Evolutionary conservation across 2,888 invertebrate genomes (phyloP).

Genomic region (Oligia strigilis): DNA sequence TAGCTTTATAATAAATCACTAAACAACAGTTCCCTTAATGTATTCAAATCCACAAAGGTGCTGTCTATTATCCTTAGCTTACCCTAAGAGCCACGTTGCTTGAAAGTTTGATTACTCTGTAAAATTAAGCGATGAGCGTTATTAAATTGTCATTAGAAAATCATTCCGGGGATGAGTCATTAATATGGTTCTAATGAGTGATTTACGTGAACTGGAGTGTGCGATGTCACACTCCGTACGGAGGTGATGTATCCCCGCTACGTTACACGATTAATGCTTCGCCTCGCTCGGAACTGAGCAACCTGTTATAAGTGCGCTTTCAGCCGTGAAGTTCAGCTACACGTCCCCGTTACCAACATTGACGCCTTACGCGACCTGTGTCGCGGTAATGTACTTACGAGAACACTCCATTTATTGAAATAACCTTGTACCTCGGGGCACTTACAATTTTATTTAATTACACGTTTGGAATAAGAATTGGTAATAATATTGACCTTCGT

Average conservation of each 20-base stretch:
- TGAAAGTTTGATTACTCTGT: constrained; percentile 86
- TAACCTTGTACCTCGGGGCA: constrained; percentile 25
- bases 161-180: constrained; percentile 81
- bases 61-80: constrained; percentile 82
- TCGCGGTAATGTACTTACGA: constrained; percentile 46
- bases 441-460: constrained; percentile 8
- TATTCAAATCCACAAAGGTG: constrained; percentile 81
- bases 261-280: constrained; percentile 75
- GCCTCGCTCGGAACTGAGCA: constrained; percentile 72
- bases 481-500: constrained; percentile 16
- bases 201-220: constrained; percentile 85
- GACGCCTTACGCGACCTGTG: constrained; percentile 73
- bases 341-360: constrained; percentile 77
- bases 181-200: constrained; percentile 84
- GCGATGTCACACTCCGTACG: constrained; percentile 76
- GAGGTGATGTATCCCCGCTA: constrained; percentile 76
- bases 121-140: constrained; percentile 84
- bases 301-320: constrained; percentile 80
- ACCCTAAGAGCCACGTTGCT: constrained; percentile 76
- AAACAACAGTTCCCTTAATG: constrained; percentile 80
- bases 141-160: constrained; percentile 87
- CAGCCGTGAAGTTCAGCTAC: constrained; percentile 78
- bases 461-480: neutral
- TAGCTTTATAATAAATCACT: constrained; percentile 78
- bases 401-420: constrained; percentile 53